These are phyloP conservation scores for Cataglyphis albicans DNA, from an alignment of 2,888 invertebrate genomes.

Conservation along the genomic window DNA sequence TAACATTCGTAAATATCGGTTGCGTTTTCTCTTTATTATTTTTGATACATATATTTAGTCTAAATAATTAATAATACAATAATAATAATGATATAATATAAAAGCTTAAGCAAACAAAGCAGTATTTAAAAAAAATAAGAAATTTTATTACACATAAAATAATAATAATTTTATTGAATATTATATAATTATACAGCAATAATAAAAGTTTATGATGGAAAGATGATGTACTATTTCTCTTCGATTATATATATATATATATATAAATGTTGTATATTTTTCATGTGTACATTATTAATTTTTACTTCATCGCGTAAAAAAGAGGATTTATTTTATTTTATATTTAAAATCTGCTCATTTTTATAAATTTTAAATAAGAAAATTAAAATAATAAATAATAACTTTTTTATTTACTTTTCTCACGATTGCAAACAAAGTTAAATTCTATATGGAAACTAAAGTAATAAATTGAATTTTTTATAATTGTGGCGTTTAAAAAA, in stretches of 20 bases:
- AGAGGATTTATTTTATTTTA: background rate
- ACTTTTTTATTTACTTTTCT: background rate
- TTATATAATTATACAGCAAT: background rate
- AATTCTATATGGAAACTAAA: background rate
- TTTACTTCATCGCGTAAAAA: background rate
- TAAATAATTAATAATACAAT: background rate
- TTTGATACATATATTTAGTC: background rate
- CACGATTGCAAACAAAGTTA: background rate
- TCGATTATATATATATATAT: too few relatives aligned
- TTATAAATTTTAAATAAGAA: background rate
- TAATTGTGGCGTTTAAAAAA: background rate
- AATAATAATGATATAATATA: background rate
- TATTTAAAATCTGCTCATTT: background rate
- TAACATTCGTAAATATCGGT: background rate
- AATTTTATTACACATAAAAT: background rate
- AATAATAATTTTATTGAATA: background rate
- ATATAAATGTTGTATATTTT: conserved; percentile 9
- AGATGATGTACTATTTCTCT: too few relatives aligned
- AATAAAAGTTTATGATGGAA: background rate
- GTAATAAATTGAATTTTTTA: background rate
- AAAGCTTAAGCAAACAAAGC: background rate
- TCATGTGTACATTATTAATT: background rate
- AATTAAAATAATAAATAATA: background rate
- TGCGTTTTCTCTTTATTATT: background rate
- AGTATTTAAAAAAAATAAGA: background rate